phyloP scores from a whole-genome alignment of 1,140 invertebrate species.

The Stegodyphus dumicola region DNA sequence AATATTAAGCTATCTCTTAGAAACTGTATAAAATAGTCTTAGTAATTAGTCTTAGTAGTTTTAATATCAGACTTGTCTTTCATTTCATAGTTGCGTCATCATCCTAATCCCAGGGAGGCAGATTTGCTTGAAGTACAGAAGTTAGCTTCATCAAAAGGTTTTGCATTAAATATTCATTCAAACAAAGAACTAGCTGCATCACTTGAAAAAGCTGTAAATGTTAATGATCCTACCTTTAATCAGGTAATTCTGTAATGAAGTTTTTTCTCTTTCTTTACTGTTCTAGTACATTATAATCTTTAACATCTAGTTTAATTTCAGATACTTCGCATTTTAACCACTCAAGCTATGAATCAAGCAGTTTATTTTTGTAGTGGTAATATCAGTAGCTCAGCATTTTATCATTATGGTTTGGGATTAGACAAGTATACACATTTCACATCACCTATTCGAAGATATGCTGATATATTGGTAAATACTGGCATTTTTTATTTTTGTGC shows the following conservation, averaged over 20 bases:
- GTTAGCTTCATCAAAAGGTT: constrained; percentile 68
- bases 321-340: constrained; percentile 67
- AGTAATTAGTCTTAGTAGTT: neutral
- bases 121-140: constrained; percentile 69
- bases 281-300: neutral
- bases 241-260: constrained; percentile 50
- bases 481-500: too few relatives aligned
- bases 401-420: constrained; percentile 69
- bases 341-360: constrained; percentile 68
- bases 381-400: constrained; percentile 65
- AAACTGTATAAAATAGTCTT: too few relatives aligned
- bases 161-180: constrained; percentile 67
- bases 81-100: constrained; percentile 65
- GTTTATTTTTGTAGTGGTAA: constrained; percentile 68
- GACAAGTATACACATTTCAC: constrained; percentile 70
- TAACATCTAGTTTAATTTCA: constrained; percentile 57
- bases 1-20: too few relatives aligned
- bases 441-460: constrained; percentile 70
- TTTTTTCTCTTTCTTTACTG: neutral
- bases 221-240: constrained; percentile 69
- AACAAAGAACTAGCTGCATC: constrained; percentile 69
- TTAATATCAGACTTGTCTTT: neutral
- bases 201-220: constrained; percentile 67
- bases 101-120: constrained; percentile 68
- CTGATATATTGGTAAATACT: constrained; percentile 67